Evolutionary conservation across 2,113 vertebrate genomes (phyloP), one percentile per base, ranked within the genome.

Genomic region (Dascyllus trimaculatus): DNA sequence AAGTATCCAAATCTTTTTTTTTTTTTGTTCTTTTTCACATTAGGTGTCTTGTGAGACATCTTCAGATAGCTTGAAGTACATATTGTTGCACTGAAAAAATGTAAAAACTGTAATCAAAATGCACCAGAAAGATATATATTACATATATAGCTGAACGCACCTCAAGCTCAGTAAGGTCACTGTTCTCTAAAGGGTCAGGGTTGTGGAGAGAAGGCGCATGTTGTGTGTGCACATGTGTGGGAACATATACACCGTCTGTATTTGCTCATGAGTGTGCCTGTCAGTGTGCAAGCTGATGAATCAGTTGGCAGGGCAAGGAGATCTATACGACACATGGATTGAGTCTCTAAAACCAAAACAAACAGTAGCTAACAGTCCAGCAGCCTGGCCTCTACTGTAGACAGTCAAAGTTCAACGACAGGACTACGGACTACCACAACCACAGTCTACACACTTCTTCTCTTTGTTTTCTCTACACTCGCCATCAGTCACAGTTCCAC

Each of bases 121-220:
- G 78, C 78, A 84, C 83, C 81, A 67, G 61, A 68, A 65, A 71
- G 57, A 43, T 78, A 11, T 43, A 62, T 48, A 40, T 78, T 79
- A 73, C 67, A 62, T 35, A 4, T 25, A 71, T 24, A 80, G 92
- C 81, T 91, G 93, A 94, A 95, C 81, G 86, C 92, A 92, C 91
- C 92, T 91, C 93, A 70, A 91, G 90, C 88, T 95, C 92, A 87
- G 86, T 95, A 94, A 96, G 87, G 84, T 94, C 91, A 89, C 88
- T 92, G 89, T 85, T 90, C 71, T 88, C 82, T 92, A 91, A 87
- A 93, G 88, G 77, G 78, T 90, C 68, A 52, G 77, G 88, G 77
- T 65, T 77, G 75, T 82, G 76, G 84, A 93, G 80, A 92, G 82
- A 94, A 93, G 93, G 93, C 88, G 80, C 84, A 81, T 86, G 89